Conservation (phyloP, 2,888 invertebrate species). For the Eumerus sabulonum region DNA sequence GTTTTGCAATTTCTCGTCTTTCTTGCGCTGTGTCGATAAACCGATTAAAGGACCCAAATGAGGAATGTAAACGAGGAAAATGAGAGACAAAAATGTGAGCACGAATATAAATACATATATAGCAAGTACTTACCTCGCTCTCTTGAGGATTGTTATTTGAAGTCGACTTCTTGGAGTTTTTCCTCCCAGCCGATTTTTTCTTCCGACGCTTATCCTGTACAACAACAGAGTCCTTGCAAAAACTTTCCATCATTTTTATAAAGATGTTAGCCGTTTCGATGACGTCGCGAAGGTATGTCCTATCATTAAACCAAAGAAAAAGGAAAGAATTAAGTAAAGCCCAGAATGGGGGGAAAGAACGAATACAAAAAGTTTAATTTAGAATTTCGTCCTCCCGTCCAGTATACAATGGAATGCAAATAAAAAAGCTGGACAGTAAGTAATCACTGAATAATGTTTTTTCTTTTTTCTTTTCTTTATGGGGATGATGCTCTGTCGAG, state of each 20-base stretch:
- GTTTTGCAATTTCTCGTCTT: constrained; percentile 30
- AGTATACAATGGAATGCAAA: constrained; percentile 12
- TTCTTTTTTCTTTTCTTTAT: too few relatives aligned
- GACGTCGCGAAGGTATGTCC: constrained; percentile 90
- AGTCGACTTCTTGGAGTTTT: constrained; percentile 72
- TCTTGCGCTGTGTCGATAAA: constrained; percentile 30
- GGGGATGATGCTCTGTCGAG: too few relatives aligned
- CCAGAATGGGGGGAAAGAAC: too few relatives aligned
- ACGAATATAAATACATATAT: background rate
- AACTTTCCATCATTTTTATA: constrained; percentile 91
- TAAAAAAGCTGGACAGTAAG: constrained; percentile 1
- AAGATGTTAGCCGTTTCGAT: constrained; percentile 94
- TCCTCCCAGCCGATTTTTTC: constrained; percentile 71
- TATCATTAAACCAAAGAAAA: constrained; percentile 74
- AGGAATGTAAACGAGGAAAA: background rate
- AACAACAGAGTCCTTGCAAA: constrained; percentile 83
- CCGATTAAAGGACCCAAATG: constrained; percentile 39
- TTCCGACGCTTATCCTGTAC: constrained; percentile 83
- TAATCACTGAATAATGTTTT: background rate
- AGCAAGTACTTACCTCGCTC: constrained; percentile 73
- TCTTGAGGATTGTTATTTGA: constrained; percentile 77
- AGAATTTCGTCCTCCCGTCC: constrained; percentile 1
- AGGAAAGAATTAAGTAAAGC: constrained; percentile 23
- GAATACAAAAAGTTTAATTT: constrained; percentile 13
- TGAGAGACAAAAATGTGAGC: constrained; percentile 1